These are phyloP conservation scores for Calliphora vicina DNA, from an alignment of 1,140 invertebrate species.

Conservation along the genomic window DNA sequence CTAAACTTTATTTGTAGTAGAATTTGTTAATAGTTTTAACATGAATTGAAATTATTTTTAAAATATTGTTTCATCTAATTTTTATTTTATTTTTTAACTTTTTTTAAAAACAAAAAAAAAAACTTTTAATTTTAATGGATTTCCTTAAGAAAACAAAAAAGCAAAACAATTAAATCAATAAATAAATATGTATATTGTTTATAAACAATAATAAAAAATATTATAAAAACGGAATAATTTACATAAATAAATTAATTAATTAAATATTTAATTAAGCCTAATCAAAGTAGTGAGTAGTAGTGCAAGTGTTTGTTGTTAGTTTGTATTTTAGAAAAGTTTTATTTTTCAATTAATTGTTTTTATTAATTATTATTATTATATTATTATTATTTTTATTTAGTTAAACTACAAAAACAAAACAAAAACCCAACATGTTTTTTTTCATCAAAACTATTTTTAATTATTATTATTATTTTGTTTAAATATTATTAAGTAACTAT, in stretches of 20 bases:
- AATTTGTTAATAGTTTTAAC: neutral
- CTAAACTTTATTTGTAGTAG: slow-evolving; percentile 11
- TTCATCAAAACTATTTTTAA: slow-evolving; percentile 6
- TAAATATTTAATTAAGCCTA: slow-evolving; percentile 11
- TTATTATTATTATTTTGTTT: slow-evolving; percentile 29
- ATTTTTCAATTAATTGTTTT: slow-evolving; percentile 34
- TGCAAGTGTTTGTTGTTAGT: slow-evolving; percentile 34
- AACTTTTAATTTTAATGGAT: neutral
- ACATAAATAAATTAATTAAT: neutral
- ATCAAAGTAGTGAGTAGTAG: slow-evolving; percentile 30
- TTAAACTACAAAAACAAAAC: neutral
- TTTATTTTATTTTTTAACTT: neutral
- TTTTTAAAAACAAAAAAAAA: too few relatives aligned
- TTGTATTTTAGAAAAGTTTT: slow-evolving; percentile 34
- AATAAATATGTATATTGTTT: neutral
- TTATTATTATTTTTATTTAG: slow-evolving; percentile 18
- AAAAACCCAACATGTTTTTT: neutral
- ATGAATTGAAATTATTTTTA: slow-evolving; percentile 11
- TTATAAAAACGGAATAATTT: neutral
- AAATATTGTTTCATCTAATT: neutral
- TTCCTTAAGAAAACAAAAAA: neutral
- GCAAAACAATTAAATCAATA: neutral
- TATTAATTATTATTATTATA: neutral
- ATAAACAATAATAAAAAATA: neutral
- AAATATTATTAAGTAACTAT: slow-evolving; percentile 26